Conservation (phyloP, 2,888 invertebrate genomes). For the Dromius quadrimaculatus region DNA sequence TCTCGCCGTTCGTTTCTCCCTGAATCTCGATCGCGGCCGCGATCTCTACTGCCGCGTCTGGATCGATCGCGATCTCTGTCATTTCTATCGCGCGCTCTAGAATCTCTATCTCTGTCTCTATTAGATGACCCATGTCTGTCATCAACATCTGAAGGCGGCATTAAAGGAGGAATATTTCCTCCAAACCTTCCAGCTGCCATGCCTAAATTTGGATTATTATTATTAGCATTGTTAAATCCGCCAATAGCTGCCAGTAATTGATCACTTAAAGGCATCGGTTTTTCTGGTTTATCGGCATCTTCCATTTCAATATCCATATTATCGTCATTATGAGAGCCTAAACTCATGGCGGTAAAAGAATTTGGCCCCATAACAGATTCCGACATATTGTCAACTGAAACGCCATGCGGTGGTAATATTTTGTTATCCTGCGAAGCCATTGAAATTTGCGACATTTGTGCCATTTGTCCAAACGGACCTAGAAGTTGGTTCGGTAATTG, state of each 20-base stretch:
- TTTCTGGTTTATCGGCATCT: conserved; percentile 67
- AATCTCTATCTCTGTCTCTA: conserved; percentile 57
- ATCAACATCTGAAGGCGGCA: conserved; percentile 55
- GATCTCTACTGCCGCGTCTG: conserved; percentile 60
- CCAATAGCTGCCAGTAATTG: conserved; percentile 67
- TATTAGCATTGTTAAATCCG: conserved; percentile 53
- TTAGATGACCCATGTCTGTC: conserved; percentile 35
- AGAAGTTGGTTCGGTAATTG: conserved; percentile 66
- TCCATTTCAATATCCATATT: conserved; percentile 86
- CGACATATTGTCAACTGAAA: conserved; percentile 62
- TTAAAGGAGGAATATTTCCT: conserved; percentile 54
- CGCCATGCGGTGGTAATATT: conserved; percentile 53
- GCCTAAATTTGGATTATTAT: conserved; percentile 46
- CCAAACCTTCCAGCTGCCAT: conserved; percentile 58
- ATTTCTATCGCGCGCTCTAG: conserved; percentile 58
- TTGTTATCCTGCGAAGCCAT: conserved; percentile 55
- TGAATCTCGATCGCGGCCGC: conserved; percentile 59
- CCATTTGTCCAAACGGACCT: conserved; percentile 63
- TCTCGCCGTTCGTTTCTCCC: conserved; percentile 56
- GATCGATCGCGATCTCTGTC: conserved; percentile 60
- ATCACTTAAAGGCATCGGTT: conserved; percentile 64
- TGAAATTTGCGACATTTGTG: conserved; percentile 58
- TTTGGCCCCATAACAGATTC: conserved; percentile 65
- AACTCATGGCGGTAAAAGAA: conserved; percentile 45
- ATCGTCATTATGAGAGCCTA: conserved; percentile 70